phyloP scores from a whole-genome alignment of 2,888 invertebrate genomes.

The Drosophila helvetica region DNA sequence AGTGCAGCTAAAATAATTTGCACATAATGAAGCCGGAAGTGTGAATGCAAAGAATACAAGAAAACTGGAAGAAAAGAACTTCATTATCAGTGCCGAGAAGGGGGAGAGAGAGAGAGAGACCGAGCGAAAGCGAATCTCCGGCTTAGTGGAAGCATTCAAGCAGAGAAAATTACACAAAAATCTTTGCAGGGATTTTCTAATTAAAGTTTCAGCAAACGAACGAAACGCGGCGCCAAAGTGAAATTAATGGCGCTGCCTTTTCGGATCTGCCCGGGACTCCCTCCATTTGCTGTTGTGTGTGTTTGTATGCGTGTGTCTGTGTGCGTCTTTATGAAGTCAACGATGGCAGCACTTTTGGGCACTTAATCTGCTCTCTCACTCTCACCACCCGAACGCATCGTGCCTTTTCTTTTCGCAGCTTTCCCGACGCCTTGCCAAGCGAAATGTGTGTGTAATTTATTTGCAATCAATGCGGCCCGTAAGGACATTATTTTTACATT shows the following conservation, averaged over 20 bases:
- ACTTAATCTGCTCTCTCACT: constrained; percentile 67
- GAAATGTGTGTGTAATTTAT: constrained; percentile 69
- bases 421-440: constrained; percentile 35
- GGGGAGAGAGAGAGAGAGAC: constrained; percentile 10
- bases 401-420: constrained; percentile 4
- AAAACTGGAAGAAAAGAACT: constrained; percentile 60
- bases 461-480: constrained; percentile 77
- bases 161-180: constrained; percentile 74
- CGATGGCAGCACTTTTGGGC: constrained; percentile 53
- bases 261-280: constrained; percentile 28
- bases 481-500: constrained; percentile 77
- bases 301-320: constrained; percentile 6
- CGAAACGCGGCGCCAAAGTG: constrained; percentile 68
- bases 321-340: constrained; percentile 65
- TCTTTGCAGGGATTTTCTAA: constrained; percentile 73
- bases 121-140: constrained; percentile 7
- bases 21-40: constrained; percentile 79
- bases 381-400: constrained; percentile 13
- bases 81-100: constrained; percentile 63
- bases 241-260: constrained; percentile 70
- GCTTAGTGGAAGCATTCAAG: constrained; percentile 51
- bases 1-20: constrained; percentile 78
- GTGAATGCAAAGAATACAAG: constrained; percentile 71
- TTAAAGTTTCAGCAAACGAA: constrained; percentile 71
- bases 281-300: constrained; percentile 12